Evolutionary conservation across 1,140 invertebrate species (phyloP).

Genomic region (Popillia japonica): DNA sequence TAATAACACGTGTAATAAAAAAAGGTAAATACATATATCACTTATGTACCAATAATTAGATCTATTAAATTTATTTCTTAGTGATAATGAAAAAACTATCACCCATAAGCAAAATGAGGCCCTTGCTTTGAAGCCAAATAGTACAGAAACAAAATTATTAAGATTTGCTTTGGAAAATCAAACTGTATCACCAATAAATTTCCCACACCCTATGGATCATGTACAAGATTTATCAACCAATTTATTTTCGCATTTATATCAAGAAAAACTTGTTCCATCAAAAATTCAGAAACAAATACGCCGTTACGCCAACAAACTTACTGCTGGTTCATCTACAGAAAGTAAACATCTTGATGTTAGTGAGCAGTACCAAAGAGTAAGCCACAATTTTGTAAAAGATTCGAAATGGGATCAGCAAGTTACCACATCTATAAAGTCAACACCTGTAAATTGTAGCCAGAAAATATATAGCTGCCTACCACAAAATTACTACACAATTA

Average conservation of each 20-base stretch:
- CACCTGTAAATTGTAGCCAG: slow-evolving; percentile 44
- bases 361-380: background rate
- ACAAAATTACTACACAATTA: slow-evolving; percentile 59
- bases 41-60: background rate
- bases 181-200: slow-evolving; percentile 7
- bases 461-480: slow-evolving; percentile 53
- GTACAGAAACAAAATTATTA: slow-evolving; percentile 51
- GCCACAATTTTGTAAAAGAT: slow-evolving; percentile 22
- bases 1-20: background rate
- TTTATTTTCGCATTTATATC: slow-evolving; percentile 29
- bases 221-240: slow-evolving; percentile 55
- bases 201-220: slow-evolving; percentile 55
- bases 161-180: slow-evolving; percentile 52
- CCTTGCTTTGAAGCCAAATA: slow-evolving; percentile 51
- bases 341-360: background rate
- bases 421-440: slow-evolving; percentile 22
- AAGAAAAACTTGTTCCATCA: slow-evolving; percentile 40
- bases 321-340: background rate
- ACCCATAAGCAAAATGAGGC: slow-evolving; percentile 40
- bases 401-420: slow-evolving; percentile 49
- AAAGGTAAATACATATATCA: background rate
- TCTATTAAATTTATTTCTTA: background rate
- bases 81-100: background rate
- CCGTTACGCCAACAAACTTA: background rate
- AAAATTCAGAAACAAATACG: slow-evolving; percentile 43